These are phyloP conservation scores for Panulirus ornatus DNA, from an alignment of 1,140 invertebrate species.

Conservation along the genomic window DNA sequence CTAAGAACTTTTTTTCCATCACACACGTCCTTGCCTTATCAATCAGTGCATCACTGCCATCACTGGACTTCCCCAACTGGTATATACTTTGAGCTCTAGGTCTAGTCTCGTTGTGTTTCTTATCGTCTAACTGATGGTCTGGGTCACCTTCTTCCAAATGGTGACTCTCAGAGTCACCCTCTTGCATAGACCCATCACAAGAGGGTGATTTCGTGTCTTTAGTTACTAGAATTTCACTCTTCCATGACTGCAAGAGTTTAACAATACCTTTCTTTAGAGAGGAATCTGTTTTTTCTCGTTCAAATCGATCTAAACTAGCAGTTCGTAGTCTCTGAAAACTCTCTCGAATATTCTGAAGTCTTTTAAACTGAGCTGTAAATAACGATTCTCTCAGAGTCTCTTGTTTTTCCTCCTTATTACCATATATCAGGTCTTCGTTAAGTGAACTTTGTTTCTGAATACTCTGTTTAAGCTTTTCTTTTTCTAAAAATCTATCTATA, in stretches of 20 bases:
- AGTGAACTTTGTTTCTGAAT: slow-evolving; percentile 93
- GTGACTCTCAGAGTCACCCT: background rate
- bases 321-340: slow-evolving; percentile 83
- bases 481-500: slow-evolving; percentile 88
- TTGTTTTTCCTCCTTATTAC: slow-evolving; percentile 80
- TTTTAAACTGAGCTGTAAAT: slow-evolving; percentile 86
- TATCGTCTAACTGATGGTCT: background rate
- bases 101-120: slow-evolving; percentile 48
- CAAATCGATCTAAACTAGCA: slow-evolving; percentile 74
- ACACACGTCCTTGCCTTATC: slow-evolving; percentile 50
- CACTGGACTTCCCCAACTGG: slow-evolving; percentile 46
- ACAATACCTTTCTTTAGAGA: slow-evolving; percentile 74
- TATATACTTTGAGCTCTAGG: slow-evolving; percentile 46
- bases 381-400: slow-evolving; percentile 86
- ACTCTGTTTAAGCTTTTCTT: slow-evolving; percentile 89
- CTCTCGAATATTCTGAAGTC: slow-evolving; percentile 90
- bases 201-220: slow-evolving; percentile 41
- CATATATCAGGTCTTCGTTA: slow-evolving; percentile 91
- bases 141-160: background rate
- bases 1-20: slow-evolving; percentile 65
- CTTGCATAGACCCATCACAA: background rate
- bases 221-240: slow-evolving; percentile 72
- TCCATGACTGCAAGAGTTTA: slow-evolving; percentile 74
- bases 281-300: slow-evolving; percentile 71
- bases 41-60: slow-evolving; percentile 29